These are phyloP conservation scores for Sphaerophoria taeniata DNA, from an alignment of 2,888 invertebrate genomes.

Conservation along the genomic window DNA sequence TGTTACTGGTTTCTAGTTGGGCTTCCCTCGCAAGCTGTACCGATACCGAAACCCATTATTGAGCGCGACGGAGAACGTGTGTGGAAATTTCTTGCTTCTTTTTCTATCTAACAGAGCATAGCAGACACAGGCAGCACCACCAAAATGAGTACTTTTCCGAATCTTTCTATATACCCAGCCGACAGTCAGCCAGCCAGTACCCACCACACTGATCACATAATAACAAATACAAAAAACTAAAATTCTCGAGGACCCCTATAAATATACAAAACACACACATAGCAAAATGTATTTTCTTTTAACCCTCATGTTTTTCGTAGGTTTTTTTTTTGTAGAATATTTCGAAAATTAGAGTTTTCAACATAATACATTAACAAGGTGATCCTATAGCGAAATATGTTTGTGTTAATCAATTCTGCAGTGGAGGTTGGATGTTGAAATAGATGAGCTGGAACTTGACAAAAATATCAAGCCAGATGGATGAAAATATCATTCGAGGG, in stretches of 20 bases:
- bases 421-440: constrained; percentile 1
- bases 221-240: constrained; percentile 3
- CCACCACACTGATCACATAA: constrained; percentile 35
- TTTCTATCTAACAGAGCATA: background rate
- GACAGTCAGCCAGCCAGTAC: background rate
- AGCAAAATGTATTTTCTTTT: constrained; percentile 32
- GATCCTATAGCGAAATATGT: constrained; percentile 46
- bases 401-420: constrained; percentile 37
- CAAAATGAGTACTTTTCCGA: constrained; percentile 59
- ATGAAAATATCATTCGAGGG: constrained; percentile 3
- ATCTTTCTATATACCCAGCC: constrained; percentile 18
- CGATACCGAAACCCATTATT: background rate
- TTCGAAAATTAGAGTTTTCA: constrained; percentile 50
- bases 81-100: constrained; percentile 55
- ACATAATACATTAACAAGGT: constrained; percentile 16
- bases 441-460: background rate
- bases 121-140: constrained; percentile 1
- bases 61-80: too few relatives aligned
- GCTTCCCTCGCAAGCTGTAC: constrained; percentile 54
- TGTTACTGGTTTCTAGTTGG: constrained; percentile 76
- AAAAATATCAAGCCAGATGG: constrained; percentile 22
- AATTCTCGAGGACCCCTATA: constrained; percentile 19
- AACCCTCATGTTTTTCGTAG: constrained; percentile 45
- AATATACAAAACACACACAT: constrained; percentile 4
- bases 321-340: constrained; percentile 21